Evolutionary conservation across 2,797 vertebrate species (phyloP).

Genomic region (Gambelia wislizenii): DNA sequence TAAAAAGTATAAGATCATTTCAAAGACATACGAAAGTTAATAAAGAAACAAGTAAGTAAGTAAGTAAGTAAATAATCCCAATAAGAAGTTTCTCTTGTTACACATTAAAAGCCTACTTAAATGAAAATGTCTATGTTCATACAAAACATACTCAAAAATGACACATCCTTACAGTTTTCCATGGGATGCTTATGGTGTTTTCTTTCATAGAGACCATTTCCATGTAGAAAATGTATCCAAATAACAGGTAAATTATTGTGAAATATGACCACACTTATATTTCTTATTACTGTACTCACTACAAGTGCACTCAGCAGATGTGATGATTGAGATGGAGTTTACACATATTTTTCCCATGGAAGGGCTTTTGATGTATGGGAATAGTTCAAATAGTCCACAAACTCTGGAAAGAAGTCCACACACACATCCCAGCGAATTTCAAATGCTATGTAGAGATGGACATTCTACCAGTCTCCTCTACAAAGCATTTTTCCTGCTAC

Average conservation of each 20-base stretch:
- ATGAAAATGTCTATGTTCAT: too few relatives aligned
- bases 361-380: not conserved
- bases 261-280: not conserved
- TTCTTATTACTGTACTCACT: not conserved
- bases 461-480: not conserved
- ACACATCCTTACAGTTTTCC: too few relatives aligned
- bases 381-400: not conserved
- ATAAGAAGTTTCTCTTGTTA: too few relatives aligned
- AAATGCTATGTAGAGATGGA: not conserved
- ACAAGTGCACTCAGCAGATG: not conserved
- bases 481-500: not conserved
- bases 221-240: not conserved
- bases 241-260: not conserved
- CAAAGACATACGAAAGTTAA: too few relatives aligned
- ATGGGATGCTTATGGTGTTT: not conserved
- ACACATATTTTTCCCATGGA: not conserved
- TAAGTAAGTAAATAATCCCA: too few relatives aligned
- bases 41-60: too few relatives aligned
- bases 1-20: too few relatives aligned
- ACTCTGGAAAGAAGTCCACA: not conserved
- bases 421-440: not conserved
- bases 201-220: too few relatives aligned
- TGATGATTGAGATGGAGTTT: not conserved
- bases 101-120: too few relatives aligned
- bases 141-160: not conserved